Conservation (phyloP, 1,140 invertebrate species). For the Lasioglossum baleicum region DNA sequence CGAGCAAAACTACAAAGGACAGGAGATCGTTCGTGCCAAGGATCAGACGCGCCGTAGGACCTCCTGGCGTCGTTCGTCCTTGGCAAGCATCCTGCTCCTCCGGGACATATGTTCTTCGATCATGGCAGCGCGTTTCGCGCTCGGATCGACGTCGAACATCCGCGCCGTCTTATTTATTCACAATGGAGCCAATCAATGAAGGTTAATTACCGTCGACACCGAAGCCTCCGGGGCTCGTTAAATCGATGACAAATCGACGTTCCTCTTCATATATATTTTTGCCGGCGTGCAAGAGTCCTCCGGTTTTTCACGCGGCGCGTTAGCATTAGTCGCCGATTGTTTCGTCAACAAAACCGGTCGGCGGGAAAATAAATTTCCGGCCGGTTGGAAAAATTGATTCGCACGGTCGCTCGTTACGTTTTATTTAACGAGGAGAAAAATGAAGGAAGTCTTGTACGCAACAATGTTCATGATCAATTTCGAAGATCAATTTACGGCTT, state of each 20-base stretch:
- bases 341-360: neutral
- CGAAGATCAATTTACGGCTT: conserved; percentile 36
- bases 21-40: neutral
- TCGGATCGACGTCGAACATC: conserved; percentile 5
- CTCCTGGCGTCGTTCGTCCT: conserved; percentile 23
- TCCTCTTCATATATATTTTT: conserved; percentile 19
- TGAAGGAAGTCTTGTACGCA: neutral
- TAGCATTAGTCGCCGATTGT: conserved; percentile 7
- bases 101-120: neutral
- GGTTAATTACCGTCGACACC: conserved; percentile 54
- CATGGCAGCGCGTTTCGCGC: conserved; percentile 20
- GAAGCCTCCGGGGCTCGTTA: conserved; percentile 36
- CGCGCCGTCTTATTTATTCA: conserved; percentile 43
- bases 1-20: neutral
- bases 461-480: conserved; percentile 27
- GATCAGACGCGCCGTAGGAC: neutral
- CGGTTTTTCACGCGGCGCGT: neutral
- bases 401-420: neutral
- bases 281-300: neutral
- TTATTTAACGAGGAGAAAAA: neutral
- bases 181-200: conserved; percentile 57
- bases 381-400: neutral
- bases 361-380: neutral
- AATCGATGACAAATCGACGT: conserved; percentile 51
- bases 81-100: conserved; percentile 8